These are phyloP conservation scores for Drosophila asahinai DNA, from an alignment of 1,140 invertebrate genomes.

Conservation along the genomic window DNA sequence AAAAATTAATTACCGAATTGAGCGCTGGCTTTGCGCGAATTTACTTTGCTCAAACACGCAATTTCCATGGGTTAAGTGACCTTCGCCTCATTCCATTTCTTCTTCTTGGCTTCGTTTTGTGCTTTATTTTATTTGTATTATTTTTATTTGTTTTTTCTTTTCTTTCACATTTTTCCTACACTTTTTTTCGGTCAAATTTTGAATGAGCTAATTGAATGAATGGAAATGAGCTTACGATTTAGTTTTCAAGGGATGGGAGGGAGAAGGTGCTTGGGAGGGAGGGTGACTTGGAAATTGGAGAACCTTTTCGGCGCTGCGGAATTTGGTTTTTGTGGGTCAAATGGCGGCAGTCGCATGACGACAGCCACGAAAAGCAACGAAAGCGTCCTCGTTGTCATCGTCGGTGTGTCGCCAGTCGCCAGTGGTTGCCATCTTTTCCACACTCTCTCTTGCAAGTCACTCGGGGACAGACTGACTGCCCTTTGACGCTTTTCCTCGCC, in stretches of 20 bases:
- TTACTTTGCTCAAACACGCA: constrained; percentile 22
- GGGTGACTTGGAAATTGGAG: constrained; percentile 2
- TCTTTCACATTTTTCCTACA: constrained; percentile 16
- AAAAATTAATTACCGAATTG: constrained; percentile 29
- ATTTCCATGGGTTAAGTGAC: constrained; percentile 25
- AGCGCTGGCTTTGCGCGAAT: constrained; percentile 26
- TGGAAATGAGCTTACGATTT: constrained; percentile 36
- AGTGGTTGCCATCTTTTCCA: not conserved
- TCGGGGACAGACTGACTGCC: not conserved
- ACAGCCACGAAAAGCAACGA: constrained; percentile 18
- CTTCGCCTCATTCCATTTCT: constrained; percentile 33
- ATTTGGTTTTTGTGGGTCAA: constrained; percentile 75
- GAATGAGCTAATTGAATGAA: constrained; percentile 56
- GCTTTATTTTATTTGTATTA: constrained; percentile 7
- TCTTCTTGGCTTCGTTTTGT: not conserved
- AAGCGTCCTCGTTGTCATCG: constrained; percentile 41
- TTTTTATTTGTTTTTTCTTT: not conserved
- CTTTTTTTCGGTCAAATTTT: constrained; percentile 18
- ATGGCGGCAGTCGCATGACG: constrained; percentile 46
- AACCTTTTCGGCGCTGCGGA: constrained; percentile 43
- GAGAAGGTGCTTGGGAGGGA: not conserved
- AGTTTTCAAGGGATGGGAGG: not conserved
- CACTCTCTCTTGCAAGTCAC: constrained; percentile 5
- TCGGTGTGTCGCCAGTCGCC: constrained; percentile 33
- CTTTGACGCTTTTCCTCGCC: constrained; percentile 15